phyloP scores from a whole-genome alignment of 2,888 invertebrate species.

The Melinaea menophilus region DNA sequence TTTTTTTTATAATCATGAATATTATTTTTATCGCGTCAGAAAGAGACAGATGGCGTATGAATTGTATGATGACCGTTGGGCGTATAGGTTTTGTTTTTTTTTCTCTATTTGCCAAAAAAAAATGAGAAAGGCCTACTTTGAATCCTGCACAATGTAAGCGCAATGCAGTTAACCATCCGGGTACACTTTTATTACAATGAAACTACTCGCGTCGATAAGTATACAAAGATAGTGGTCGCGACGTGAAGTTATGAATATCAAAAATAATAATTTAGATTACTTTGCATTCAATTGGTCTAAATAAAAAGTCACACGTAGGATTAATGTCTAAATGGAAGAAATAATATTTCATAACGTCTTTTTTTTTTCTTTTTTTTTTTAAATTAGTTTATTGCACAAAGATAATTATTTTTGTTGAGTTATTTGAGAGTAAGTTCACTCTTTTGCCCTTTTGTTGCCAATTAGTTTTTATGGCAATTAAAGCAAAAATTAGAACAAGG shows the following conservation, averaged over 20 bases:
- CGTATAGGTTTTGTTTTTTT: constrained; percentile 58
- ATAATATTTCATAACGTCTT: too few species aligned
- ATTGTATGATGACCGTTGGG: constrained; percentile 61
- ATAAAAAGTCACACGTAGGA: too few species aligned
- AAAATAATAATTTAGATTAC: not conserved
- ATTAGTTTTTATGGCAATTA: too few species aligned
- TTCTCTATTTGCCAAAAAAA: constrained; percentile 31
- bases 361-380: too few species aligned
- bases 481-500: too few species aligned
- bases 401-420: too few species aligned
- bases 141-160: constrained; percentile 10
- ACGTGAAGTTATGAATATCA: not conserved
- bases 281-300: not conserved
- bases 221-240: not conserved
- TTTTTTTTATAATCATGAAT: constrained; percentile 59
- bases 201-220: not conserved
- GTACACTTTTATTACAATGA: not conserved
- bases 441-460: too few species aligned
- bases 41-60: constrained; percentile 49
- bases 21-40: constrained; percentile 71
- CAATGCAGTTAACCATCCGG: constrained; percentile 5
- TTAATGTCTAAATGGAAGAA: too few species aligned
- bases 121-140: constrained; percentile 22
- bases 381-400: too few species aligned
- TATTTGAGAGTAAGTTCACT: not conserved